A percentile compares a stretch with the other conserved stretches of the same genome.
Evolutionary conservation across 2,797 vertebrate species (phyloP).

Genomic region (Anguilla marmorata): DNA sequence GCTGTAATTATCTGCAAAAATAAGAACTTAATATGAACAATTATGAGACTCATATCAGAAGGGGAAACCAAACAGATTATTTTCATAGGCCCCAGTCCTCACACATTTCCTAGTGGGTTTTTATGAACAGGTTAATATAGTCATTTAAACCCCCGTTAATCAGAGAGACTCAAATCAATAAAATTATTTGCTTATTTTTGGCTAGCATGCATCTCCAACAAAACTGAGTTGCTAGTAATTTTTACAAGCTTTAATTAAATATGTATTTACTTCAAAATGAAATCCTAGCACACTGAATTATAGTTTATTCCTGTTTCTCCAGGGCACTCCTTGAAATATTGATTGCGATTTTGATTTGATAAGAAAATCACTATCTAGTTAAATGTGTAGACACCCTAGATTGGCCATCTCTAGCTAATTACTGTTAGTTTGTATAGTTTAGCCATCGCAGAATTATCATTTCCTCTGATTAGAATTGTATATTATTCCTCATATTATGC

Average conservation of each 20-base stretch:
- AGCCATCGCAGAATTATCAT: too few species aligned
- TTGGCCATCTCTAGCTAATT: not conserved
- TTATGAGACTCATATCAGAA: slow-evolving; percentile 26
- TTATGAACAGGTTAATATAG: slow-evolving; percentile 21
- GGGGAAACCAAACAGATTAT: slow-evolving; percentile 10
- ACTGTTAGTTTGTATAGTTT: not conserved
- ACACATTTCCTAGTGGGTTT: slow-evolving; percentile 17
- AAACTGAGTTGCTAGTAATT: not conserved
- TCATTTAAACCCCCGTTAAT: slow-evolving; percentile 21
- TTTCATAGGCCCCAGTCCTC: slow-evolving; percentile 22
- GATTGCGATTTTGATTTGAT: not conserved
- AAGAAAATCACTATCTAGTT: not conserved
- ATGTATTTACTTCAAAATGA: not conserved
- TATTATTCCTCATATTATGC: too few species aligned
- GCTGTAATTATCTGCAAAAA: slow-evolving; percentile 33
- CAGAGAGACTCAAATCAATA: slow-evolving; percentile 21
- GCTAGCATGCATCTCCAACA: slow-evolving; percentile 3
- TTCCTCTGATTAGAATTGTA: too few species aligned
- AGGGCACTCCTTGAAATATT: not conserved
- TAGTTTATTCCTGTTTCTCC: not conserved
- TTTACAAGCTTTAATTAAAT: not conserved
- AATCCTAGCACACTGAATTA: not conserved
- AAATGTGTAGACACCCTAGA: not conserved
- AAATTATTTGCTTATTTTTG: slow-evolving; percentile 8
- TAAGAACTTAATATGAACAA: slow-evolving; percentile 35